Evolutionary conservation across 2,888 invertebrate species (phyloP).

Genomic region (Drosophila melanosoma): DNA sequence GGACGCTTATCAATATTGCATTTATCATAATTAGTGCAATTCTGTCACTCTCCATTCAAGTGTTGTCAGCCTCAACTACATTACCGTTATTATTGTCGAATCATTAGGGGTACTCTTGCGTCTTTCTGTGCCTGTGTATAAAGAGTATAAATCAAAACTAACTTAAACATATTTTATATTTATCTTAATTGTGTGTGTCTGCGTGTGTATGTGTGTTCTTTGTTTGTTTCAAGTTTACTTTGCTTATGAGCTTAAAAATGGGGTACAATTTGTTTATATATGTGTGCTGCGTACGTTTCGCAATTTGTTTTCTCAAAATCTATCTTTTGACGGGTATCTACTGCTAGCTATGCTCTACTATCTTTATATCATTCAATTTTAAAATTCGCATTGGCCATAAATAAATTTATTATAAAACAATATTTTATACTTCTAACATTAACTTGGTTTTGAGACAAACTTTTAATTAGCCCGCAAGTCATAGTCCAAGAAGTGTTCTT

Average conservation of each 20-base stretch:
- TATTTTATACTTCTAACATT: background rate
- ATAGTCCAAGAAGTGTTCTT: background rate
- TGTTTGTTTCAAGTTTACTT: constrained; percentile 26
- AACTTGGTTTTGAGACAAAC: background rate
- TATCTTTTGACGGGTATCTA: background rate
- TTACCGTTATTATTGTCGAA: constrained; percentile 14
- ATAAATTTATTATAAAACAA: background rate
- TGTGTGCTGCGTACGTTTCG: background rate
- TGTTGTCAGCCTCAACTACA: constrained; percentile 34
- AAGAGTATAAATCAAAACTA: background rate
- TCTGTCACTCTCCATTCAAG: constrained; percentile 27
- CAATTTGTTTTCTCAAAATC: background rate
- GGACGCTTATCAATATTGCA: constrained; percentile 47
- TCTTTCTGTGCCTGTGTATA: constrained; percentile 11
- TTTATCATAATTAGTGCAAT: constrained; percentile 68
- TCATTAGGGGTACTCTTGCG: constrained; percentile 16
- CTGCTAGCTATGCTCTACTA: background rate
- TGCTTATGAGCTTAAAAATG: constrained; percentile 10
- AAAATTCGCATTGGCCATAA: background rate
- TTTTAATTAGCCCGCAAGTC: background rate
- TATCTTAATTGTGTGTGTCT: background rate
- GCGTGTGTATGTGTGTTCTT: constrained; percentile 18
- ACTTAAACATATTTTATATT: constrained; percentile 2
- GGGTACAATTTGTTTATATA: constrained; percentile 17
- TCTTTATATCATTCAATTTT: background rate